Base-by-base conservation (phyloP, 2,113 vertebrate genomes). In the Alethe diademata region DNA sequence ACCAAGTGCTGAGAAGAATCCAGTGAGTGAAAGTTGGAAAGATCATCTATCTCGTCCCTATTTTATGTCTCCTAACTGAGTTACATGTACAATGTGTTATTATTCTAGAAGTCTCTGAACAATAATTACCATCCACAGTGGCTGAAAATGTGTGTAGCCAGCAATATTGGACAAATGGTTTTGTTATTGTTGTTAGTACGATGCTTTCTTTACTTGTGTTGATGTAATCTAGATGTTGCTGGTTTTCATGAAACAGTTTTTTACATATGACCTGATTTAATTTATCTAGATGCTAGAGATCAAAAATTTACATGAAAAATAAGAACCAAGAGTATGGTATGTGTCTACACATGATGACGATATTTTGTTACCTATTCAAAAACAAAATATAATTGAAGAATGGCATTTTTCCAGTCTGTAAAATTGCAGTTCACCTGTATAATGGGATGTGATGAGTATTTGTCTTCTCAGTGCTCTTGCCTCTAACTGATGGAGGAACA, bases 31-130 rank as follows among this genome's bases (percentile, higher is more conserved):
- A 96, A 92, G 91, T 92, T 93, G 81, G 64, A 92, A 93, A 86
- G 92, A 95, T 87, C 88, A 88, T 97, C 69, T 29, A 56, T 95
- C 91, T 92, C 4, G 0, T 78, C 47, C 33, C 16, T 95, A 9
- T 86, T 97, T 96, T 95, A 85, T 86, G 51, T 58, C 26, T 92
- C 69, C 43, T 82, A 84, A 75, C 83, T 69, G 69, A 69, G 88
- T 66, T 51, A 67, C 57, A 51, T 42, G 75, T 53, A 91, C 79
- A 84, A 83, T 45, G 57, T 1, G 1, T 95, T 94, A 94, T 91
- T 92, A 79, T 91, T 93, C 54, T 78, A 88, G 93, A 94, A 88
- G 88, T 85, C 89, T 95, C 88, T 84, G 83, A 96, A 88, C 86
- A 90, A 67, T 58, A 94, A 47, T 40, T 74, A 86, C 78, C 47